A percentile compares a stretch with the other conserved stretches of the same genome.
Conservation (phyloP, 1,140 invertebrate species). For the Varroa destructor region DNA sequence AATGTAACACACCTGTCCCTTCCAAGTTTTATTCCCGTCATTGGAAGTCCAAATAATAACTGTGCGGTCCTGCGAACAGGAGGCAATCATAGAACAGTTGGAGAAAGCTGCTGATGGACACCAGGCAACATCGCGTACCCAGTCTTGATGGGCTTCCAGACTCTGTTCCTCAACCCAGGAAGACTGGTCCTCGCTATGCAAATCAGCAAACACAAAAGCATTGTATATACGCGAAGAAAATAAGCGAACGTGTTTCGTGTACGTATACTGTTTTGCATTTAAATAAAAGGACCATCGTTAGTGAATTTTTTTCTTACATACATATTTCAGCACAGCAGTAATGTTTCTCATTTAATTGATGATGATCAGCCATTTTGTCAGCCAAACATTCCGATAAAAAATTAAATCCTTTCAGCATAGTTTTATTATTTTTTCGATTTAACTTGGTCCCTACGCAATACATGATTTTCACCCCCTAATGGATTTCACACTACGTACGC, state of each 20-base stretch:
- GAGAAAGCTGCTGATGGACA: conserved; percentile 77
- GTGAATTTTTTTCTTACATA: not conserved
- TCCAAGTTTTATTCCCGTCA: conserved; percentile 24
- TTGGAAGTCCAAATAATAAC: conserved; percentile 35
- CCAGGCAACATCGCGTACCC: conserved; percentile 97
- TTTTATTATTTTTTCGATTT: not conserved
- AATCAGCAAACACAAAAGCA: not conserved
- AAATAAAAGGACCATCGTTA: not conserved
- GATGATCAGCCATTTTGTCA: not conserved
- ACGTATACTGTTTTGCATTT: not conserved
- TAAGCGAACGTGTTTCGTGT: not conserved
- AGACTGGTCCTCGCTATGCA: conserved; percentile 47
- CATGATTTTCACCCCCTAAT: not conserved
- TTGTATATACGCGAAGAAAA: not conserved
- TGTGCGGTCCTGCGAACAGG: conserved; percentile 56
- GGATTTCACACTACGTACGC: too few species aligned
- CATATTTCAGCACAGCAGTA: not conserved
- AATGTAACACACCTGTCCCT: conserved; percentile 4
- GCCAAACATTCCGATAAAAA: too few species aligned
- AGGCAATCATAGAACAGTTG: conserved; percentile 66
- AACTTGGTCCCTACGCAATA: not conserved
- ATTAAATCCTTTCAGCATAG: not conserved
- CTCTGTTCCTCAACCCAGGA: conserved; percentile 82
- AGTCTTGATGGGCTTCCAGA: conserved; percentile 88
- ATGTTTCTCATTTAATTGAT: not conserved